A percentile compares a stretch with the other conserved stretches of the same genome.
Conservation (phyloP, 2,113 vertebrate species). For the Istiophorus platypterus region DNA sequence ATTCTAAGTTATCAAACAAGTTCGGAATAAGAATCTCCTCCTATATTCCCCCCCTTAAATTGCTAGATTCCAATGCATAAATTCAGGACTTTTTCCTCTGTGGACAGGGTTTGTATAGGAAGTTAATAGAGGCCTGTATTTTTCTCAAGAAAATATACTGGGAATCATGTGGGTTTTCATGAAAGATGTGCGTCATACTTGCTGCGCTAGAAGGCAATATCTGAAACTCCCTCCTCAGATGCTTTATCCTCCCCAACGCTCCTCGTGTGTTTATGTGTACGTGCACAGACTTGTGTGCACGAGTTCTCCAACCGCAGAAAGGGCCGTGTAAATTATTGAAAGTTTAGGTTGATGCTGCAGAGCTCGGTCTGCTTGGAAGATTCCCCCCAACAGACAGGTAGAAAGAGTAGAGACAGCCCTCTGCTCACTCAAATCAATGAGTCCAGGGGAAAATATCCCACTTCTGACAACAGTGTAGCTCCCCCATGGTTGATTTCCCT, state of each 20-base stretch:
- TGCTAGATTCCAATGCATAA: not conserved
- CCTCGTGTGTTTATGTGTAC: conserved; percentile 5
- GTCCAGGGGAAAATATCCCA: conserved; percentile 20
- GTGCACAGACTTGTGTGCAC: not conserved
- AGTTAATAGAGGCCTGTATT: not conserved
- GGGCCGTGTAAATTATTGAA: conserved; percentile 63
- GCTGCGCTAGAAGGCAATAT: conserved; percentile 18
- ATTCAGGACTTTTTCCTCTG: not conserved
- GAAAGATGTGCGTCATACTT: conserved; percentile 36
- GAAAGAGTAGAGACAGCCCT: conserved; percentile 5
- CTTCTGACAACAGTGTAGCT: not conserved
- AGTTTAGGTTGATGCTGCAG: conserved; percentile 36
- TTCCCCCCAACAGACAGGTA: conserved; percentile 27
- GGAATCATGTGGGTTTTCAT: conserved; percentile 8
- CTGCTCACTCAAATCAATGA: conserved; percentile 13
- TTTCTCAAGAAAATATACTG: not conserved
- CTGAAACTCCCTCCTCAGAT: conserved; percentile 27
- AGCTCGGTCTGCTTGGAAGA: conserved; percentile 19
- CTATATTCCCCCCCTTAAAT: not conserved
- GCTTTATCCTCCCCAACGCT: conserved; percentile 10
- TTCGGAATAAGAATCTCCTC: not conserved
- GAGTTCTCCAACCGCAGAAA: conserved; percentile 24
- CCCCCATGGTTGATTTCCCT: conserved; percentile 7
- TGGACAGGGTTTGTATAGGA: not conserved
- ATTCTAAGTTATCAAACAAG: not conserved